Evolutionary conservation across 2,888 invertebrate species (phyloP).

Genomic region (Lacanobia wlatinum): DNA sequence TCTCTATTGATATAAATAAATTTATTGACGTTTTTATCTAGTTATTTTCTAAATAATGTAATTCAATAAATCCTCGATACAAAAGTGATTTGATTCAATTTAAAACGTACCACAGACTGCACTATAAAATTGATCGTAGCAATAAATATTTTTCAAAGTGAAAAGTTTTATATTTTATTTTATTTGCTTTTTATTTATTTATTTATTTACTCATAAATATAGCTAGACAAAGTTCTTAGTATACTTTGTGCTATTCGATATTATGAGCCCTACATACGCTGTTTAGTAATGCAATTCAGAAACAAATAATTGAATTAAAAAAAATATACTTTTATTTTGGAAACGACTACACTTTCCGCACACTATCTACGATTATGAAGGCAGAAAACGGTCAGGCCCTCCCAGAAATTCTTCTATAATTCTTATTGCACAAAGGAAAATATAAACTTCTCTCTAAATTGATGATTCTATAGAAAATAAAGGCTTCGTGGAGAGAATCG

Average conservation of each 20-base stretch:
- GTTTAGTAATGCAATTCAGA: background rate
- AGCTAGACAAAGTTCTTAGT: background rate
- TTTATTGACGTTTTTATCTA: slow-evolving; percentile 77
- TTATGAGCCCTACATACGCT: background rate
- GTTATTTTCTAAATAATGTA: slow-evolving; percentile 78
- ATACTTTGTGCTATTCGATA: background rate
- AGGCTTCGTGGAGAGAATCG: background rate
- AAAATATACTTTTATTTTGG: no score
- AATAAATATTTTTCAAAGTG: slow-evolving; percentile 43
- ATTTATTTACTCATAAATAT: background rate
- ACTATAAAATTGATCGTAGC: slow-evolving; percentile 38
- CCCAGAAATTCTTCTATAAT: background rate
- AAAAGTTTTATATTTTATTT: slow-evolving; percentile 12
- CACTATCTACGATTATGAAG: background rate
- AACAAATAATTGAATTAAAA: background rate
- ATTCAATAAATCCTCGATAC: slow-evolving; percentile 62
- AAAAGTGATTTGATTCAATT: slow-evolving; percentile 52
- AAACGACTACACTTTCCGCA: background rate
- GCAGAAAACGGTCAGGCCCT: background rate
- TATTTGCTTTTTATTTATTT: slow-evolving; percentile 14
- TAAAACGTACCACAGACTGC: slow-evolving; percentile 36
- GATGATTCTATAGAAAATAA: background rate
- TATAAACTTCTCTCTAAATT: slow-evolving; percentile 13
- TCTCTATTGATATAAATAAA: slow-evolving; percentile 77
- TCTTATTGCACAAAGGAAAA: background rate